Evolutionary conservation across 2,113 vertebrate species (phyloP).

Genomic region (Fregata magnificens): DNA sequence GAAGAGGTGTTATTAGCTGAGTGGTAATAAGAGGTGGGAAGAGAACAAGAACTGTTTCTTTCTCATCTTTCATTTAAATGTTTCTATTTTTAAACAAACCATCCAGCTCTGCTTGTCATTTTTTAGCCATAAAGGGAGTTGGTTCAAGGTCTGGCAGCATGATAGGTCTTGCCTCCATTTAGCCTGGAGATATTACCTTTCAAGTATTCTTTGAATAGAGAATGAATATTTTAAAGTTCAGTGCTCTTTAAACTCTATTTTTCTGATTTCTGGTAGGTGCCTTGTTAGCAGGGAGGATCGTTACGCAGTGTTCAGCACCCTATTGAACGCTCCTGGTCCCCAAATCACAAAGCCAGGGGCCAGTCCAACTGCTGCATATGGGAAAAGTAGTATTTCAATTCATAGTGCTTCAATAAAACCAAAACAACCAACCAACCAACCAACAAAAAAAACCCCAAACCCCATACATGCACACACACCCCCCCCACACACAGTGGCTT

Average conservation of each 20-base stretch:
- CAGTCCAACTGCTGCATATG: not conserved
- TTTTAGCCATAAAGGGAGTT: not conserved
- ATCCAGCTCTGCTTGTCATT: not conserved
- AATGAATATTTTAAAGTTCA: not conserved
- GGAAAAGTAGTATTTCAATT: not conserved
- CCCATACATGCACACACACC: not conserved
- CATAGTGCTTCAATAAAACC: not conserved
- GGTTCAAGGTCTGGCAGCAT: not conserved
- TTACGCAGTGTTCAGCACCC: not conserved
- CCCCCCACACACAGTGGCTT: not conserved
- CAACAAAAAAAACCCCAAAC: not conserved
- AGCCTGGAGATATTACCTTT: not conserved
- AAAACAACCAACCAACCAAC: not conserved
- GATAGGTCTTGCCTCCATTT: not conserved
- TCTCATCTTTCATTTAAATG: not conserved
- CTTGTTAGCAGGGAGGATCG: not conserved
- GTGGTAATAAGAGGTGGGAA: not conserved
- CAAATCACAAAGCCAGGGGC: not conserved
- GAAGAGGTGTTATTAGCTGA: not conserved
- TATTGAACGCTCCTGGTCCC: not conserved
- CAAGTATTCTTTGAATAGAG: not conserved
- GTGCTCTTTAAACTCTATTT: not conserved
- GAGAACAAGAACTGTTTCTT: not conserved
- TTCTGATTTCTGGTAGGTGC: not conserved
- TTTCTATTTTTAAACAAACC: not conserved